These are phyloP conservation scores for Drosophila miranda DNA, from an alignment of 1,140 invertebrate species.

Conservation along the genomic window DNA sequence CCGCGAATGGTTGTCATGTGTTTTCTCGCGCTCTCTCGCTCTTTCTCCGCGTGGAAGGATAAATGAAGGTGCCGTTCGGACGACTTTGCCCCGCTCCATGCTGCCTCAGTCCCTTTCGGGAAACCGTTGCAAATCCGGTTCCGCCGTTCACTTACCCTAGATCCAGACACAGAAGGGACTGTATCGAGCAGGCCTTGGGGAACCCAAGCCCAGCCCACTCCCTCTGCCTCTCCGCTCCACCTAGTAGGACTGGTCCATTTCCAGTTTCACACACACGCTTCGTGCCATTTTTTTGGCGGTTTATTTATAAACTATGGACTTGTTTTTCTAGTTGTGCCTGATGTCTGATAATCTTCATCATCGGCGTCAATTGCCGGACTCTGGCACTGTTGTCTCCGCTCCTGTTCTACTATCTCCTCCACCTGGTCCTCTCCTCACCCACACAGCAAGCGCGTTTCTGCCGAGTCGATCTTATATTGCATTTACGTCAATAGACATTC, in stretches of 20 bases:
- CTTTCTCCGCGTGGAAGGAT: constrained; percentile 50
- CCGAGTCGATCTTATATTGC: constrained; percentile 23
- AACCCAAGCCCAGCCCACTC: not conserved
- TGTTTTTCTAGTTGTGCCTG: constrained; percentile 77
- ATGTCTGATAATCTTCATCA: constrained; percentile 55
- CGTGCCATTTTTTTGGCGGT: constrained; percentile 37
- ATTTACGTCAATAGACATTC: constrained; percentile 44
- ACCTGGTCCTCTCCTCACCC: constrained; percentile 17
- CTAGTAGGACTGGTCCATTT: constrained; percentile 7
- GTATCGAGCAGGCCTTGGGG: constrained; percentile 26
- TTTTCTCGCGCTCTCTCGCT: not conserved
- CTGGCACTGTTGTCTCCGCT: constrained; percentile 18
- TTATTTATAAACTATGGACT: constrained; percentile 77
- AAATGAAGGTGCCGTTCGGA: constrained; percentile 65
- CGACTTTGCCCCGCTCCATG: constrained; percentile 22
- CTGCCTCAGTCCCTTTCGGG: not conserved
- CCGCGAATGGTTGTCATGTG: constrained; percentile 58
- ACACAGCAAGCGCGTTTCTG: constrained; percentile 32
- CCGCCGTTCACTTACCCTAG: constrained; percentile 46
- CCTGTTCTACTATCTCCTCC: constrained; percentile 11
- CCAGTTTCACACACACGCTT: constrained; percentile 30
- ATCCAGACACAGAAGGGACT: constrained; percentile 23
- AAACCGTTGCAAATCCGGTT: constrained; percentile 33
- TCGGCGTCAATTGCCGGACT: constrained; percentile 47
- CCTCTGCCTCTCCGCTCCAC: too few relatives aligned